Evolutionary conservation across 2,888 invertebrate species (phyloP).

Genomic region (Drosophila pseudotalamancana): DNA sequence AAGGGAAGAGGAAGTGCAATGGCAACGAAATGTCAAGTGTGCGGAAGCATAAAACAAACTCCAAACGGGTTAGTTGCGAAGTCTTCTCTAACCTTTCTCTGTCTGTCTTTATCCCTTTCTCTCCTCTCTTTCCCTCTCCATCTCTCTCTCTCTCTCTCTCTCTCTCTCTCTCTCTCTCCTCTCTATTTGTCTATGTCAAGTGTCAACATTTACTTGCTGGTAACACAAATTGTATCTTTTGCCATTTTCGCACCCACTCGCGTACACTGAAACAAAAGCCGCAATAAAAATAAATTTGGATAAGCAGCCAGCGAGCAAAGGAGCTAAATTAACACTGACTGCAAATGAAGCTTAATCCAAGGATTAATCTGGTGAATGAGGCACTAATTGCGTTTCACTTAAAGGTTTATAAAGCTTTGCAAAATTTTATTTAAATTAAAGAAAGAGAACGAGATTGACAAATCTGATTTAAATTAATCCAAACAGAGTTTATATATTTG

Average conservation of each 20-base stretch:
- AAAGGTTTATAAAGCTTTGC: not conserved
- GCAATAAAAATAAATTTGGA: conserved; percentile 11
- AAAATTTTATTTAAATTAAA: no score
- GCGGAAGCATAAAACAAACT: conserved; percentile 80
- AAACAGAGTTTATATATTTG: no score
- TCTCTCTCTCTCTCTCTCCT: conserved; percentile 33
- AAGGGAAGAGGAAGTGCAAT: conserved; percentile 38
- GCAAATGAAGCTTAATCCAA: not conserved
- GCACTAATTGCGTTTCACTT: not conserved
- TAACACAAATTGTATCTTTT: conserved; percentile 78
- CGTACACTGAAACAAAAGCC: conserved; percentile 23
- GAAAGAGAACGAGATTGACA: no score
- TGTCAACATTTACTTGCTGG: conserved; percentile 78
- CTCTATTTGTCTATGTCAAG: conserved; percentile 72
- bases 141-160: conserved; percentile 9
- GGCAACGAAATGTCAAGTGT: conserved; percentile 73
- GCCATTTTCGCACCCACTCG: conserved; percentile 56
- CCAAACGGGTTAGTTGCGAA: conserved; percentile 67
- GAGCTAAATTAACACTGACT: not conserved
- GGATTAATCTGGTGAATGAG: not conserved
- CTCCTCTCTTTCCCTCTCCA: not conserved
- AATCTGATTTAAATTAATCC: no score
- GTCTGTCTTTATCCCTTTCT: no score
- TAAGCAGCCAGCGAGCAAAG: conserved; percentile 10
- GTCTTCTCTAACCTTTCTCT: conserved; percentile 14